Evolutionary conservation across 2,888 invertebrate species (phyloP).

Genomic region (Gymnosoma rotundatum): DNA sequence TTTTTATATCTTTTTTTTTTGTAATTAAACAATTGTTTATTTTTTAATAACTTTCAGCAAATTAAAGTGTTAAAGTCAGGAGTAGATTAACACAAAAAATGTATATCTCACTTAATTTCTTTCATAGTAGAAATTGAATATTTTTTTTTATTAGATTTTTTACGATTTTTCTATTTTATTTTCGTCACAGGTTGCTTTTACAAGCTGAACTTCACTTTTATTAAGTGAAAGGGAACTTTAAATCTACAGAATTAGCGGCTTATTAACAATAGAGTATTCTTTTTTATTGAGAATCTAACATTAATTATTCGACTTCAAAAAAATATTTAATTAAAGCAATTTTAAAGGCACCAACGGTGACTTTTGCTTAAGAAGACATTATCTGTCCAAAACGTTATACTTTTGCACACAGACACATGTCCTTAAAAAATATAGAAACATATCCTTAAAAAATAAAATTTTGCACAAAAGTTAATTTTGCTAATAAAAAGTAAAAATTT

Average conservation of each 20-base stretch:
- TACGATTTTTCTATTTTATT: background rate
- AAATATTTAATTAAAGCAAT: too few relatives aligned
- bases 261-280: background rate
- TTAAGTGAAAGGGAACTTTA: background rate
- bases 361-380: too few relatives aligned
- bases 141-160: constrained; percentile 3
- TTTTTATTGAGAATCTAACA: too few relatives aligned
- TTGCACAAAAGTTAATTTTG: too few relatives aligned
- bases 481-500: too few relatives aligned
- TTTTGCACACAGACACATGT: too few relatives aligned
- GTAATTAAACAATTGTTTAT: constrained; percentile 16
- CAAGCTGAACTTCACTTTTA: background rate
- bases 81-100: constrained; percentile 5
- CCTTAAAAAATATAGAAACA: too few relatives aligned
- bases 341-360: too few relatives aligned
- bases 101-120: constrained; percentile 6
- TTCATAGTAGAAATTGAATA: background rate
- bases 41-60: constrained; percentile 45
- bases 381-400: too few relatives aligned
- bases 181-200: constrained; percentile 46
- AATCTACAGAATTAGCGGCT: background rate
- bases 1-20: background rate
- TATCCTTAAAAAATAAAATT: too few relatives aligned
- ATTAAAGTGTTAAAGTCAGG: constrained; percentile 30
- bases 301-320: too few relatives aligned